These are phyloP conservation scores for Meloe dianella DNA, from an alignment of 2,888 invertebrate genomes.

Conservation along the genomic window DNA sequence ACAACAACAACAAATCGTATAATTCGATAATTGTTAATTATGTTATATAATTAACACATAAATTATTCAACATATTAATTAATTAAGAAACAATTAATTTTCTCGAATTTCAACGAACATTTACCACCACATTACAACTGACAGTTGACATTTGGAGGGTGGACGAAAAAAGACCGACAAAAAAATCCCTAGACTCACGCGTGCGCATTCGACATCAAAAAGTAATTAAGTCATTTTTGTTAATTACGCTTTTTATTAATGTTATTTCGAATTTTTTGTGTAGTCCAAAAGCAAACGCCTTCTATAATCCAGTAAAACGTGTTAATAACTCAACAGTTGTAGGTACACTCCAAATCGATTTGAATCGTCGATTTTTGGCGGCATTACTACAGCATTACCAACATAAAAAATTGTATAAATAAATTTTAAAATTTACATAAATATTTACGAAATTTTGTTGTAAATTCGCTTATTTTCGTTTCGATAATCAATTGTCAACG, in stretches of 20 bases:
- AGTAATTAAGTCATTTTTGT: not conserved
- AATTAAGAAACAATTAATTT: not conserved
- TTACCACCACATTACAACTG: not conserved
- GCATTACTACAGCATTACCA: not conserved
- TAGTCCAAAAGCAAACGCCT: no score
- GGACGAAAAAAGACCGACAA: not conserved
- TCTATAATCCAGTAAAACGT: no score
- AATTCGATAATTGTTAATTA: not conserved
- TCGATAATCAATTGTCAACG: not conserved
- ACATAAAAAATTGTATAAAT: slow-evolving; percentile 6
- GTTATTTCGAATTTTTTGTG: no score
- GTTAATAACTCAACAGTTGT: no score
- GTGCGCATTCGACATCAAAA: not conserved
- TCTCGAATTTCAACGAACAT: not conserved
- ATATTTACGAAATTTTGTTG: not conserved
- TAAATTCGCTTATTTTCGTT: not conserved
- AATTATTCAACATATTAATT: not conserved
- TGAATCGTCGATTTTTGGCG: not conserved
- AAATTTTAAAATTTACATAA: slow-evolving; percentile 15
- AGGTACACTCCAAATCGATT: no score
- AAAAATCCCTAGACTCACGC: not conserved
- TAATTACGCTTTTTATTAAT: no score
- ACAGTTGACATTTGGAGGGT: not conserved
- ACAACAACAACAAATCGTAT: no score
- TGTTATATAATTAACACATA: not conserved